Conservation (phyloP, 2,888 invertebrate genomes). For the Agrochola circellaris region DNA sequence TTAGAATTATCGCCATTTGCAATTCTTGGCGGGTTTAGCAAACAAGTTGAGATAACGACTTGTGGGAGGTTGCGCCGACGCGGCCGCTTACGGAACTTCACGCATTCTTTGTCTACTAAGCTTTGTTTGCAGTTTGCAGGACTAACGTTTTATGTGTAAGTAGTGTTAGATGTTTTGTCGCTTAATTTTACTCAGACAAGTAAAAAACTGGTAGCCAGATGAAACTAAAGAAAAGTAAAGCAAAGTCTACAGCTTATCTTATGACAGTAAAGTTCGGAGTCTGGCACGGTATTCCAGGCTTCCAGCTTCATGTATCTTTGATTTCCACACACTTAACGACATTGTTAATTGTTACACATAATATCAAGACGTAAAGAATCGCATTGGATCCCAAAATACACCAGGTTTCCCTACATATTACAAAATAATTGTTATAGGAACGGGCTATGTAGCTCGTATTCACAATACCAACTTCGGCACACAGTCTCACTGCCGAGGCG, state of each 20-base stretch:
- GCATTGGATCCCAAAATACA: neutral
- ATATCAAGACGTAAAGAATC: neutral
- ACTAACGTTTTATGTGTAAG: slow-evolving; percentile 10
- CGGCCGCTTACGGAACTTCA: slow-evolving; percentile 48
- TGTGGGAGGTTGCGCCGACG: slow-evolving; percentile 65
- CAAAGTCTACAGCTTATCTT: neutral
- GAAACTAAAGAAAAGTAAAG: neutral
- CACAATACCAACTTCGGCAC: slow-evolving; percentile 19
- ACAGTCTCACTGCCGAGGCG: slow-evolving; percentile 56
- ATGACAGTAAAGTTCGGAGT: neutral
- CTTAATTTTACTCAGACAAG: neutral
- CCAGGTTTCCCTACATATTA: slow-evolving; percentile 4
- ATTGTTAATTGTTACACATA: neutral
- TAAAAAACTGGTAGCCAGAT: too few relatives aligned
- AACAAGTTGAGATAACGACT: slow-evolving; percentile 87
- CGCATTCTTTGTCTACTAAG: slow-evolving; percentile 49
- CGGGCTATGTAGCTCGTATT: slow-evolving; percentile 26
- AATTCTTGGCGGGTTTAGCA: slow-evolving; percentile 86
- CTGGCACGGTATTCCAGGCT: neutral
- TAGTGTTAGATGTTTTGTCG: neutral
- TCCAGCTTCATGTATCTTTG: neutral
- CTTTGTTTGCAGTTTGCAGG: slow-evolving; percentile 35
- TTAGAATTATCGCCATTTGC: slow-evolving; percentile 91
- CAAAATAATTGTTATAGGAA: slow-evolving; percentile 43
- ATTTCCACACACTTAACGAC: neutral